Percentiles rank a stretch among this genome's conserved stretches.
Conservation (phyloP, 2,113 vertebrate species). For the Motacilla alba region DNA sequence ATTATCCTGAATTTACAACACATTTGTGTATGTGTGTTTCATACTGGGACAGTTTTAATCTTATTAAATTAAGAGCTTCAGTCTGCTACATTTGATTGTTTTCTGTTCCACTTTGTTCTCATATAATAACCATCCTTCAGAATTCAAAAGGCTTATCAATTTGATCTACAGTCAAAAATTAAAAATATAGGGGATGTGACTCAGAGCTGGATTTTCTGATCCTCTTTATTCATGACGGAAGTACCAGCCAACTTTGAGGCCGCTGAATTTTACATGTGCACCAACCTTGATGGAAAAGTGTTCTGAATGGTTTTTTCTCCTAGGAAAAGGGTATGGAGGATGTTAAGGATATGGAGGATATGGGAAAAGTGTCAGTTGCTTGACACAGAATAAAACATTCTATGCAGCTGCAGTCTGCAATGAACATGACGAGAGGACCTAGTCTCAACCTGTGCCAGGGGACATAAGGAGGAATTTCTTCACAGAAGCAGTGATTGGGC, state of each 20-base stretch:
- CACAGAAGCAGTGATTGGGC: background rate
- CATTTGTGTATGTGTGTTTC: conserved; percentile 34
- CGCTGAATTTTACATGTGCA: background rate
- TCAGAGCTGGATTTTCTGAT: background rate
- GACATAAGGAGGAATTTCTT: background rate
- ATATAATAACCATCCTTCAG: background rate
- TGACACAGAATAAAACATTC: background rate
- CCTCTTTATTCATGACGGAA: background rate
- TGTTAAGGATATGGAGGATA: background rate
- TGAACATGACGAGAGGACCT: rapidly evolving
- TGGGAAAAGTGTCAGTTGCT: background rate
- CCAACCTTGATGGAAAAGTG: background rate
- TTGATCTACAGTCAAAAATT: background rate
- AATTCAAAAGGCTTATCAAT: conserved; percentile 24
- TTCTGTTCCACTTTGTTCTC: conserved; percentile 21
- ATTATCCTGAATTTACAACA: conserved; percentile 54
- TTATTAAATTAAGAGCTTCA: conserved; percentile 35
- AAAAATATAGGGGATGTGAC: background rate
- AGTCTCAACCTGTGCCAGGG: background rate
- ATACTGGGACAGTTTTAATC: conserved; percentile 33
- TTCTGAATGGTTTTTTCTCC: background rate
- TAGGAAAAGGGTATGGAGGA: background rate
- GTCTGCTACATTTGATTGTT: conserved; percentile 31
- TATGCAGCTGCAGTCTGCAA: background rate
- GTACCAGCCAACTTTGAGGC: background rate